Evolutionary conservation across 1,140 invertebrate genomes (phyloP), one percentile per base, ranked within the genome.

Genomic region (Ceratina australensis): DNA sequence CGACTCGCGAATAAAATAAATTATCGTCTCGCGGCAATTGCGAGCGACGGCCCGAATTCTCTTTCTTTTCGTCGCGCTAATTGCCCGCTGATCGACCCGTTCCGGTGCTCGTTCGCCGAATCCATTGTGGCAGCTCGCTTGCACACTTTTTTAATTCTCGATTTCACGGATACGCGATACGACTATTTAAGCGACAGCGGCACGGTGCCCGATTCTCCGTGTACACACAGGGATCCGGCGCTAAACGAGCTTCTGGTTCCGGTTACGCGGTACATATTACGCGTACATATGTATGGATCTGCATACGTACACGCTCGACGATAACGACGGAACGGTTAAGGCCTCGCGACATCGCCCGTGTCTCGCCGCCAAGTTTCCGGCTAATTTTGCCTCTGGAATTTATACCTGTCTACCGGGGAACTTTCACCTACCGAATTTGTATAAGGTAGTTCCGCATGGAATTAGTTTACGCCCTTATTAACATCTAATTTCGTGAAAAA

Each of bases 281-380:
- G 33, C 33, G 33, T 42, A 42, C 33, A 42, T 42, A 10, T 42
- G 33, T 42, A 42, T 42, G 10, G 33, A 42, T 42, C 33, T 42
- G 33, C 33, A 42, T 42, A 42, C 7, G 18, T 2, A 22, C 4
- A 26, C 24, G 47, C 26, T 12, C 42, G 69, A 8, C 16, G 42
- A 61, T 42, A 42, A 42, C 33, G 50, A 61, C 57, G 69, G 52
- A 72, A 72, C 18, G 69, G 69, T 72, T 63, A 72, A 47, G 69
- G 42, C 18, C 28, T 49, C 57, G 24, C 16, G 28, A 72, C 57
- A 61, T 52, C 33, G 24, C 59, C 59, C 33, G 33, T 42, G 5
- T 42, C 33, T 10, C 33, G 33, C 18, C 18, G 10, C 13, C 22
- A 72, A 72, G 47, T 72, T 72, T 63, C 59, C 16, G 47, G 24